Percentiles rank a stretch among this genome's conserved stretches.
These are phyloP conservation scores for Pseudococcus jackbeardsleyi DNA, from an alignment of 2,888 invertebrate species.

Conservation along the genomic window DNA sequence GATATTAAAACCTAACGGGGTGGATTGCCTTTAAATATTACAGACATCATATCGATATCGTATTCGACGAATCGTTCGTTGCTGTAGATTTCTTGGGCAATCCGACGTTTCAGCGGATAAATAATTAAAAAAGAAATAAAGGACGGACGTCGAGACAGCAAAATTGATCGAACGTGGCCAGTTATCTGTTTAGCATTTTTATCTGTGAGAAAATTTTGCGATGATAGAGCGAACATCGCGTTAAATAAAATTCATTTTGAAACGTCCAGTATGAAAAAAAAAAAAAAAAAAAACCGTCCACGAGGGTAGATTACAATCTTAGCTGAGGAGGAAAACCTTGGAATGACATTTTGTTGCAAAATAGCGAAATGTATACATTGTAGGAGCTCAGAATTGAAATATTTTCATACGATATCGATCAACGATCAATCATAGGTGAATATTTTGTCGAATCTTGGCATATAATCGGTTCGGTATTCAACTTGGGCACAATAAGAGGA, in stretches of 20 bases:
- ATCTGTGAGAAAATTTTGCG: neutral
- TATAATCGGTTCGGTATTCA: neutral
- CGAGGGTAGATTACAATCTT: constrained; percentile 18
- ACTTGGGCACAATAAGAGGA: neutral
- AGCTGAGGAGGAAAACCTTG: neutral
- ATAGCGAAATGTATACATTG: neutral
- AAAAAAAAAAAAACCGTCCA: neutral
- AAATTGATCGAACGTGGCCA: neutral
- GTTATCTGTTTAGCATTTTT: neutral
- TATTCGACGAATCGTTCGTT: neutral
- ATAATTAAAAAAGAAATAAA: neutral
- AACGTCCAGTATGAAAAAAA: neutral
- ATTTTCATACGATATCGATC: neutral
- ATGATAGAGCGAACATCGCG: neutral
- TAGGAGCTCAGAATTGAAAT: neutral
- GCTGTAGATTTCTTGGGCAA: neutral
- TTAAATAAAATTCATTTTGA: neutral
- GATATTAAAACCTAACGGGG: neutral
- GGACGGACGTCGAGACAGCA: neutral
- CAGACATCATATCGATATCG: neutral
- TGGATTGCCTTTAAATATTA: neutral
- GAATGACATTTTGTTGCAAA: constrained; percentile 10
- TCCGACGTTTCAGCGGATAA: neutral
- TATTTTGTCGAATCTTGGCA: neutral
- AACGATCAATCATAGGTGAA: constrained; percentile 8